Percentiles rank a stretch among this genome's conserved stretches.
These are phyloP conservation scores for Drosophila ficusphila DNA, from an alignment of 1,140 invertebrate species.

Conservation along the genomic window DNA sequence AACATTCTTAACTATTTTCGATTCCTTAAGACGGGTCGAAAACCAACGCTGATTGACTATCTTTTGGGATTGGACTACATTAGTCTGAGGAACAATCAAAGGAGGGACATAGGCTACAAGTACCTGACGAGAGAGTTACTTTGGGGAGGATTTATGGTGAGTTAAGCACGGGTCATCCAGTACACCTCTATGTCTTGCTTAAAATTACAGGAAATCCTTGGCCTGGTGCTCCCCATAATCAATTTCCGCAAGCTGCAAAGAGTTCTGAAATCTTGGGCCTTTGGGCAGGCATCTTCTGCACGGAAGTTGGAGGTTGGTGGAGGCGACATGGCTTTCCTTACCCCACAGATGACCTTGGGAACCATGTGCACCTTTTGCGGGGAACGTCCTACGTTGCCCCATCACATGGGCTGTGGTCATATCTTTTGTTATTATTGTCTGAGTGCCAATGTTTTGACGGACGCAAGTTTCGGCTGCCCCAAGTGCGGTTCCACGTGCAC, in stretches of 20 bases:
- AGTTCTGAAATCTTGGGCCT: constrained; percentile 75
- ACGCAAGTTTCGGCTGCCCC: constrained; percentile 73
- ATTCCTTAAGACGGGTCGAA: constrained; percentile 87
- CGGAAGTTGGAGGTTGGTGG: constrained; percentile 23
- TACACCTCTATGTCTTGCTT: not conserved
- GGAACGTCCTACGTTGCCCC: constrained; percentile 86
- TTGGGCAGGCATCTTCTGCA: constrained; percentile 19
- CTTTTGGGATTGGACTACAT: constrained; percentile 85
- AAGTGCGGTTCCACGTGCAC: constrained; percentile 55
- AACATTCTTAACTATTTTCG: constrained; percentile 87
- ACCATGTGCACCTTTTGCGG: constrained; percentile 86
- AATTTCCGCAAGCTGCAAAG: constrained; percentile 86
- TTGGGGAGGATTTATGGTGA: constrained; percentile 89
- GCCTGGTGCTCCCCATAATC: constrained; percentile 86
- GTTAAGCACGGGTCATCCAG: constrained; percentile 17
- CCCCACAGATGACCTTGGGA: constrained; percentile 53
- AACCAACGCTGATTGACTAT: constrained; percentile 86
- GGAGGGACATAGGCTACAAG: constrained; percentile 86
- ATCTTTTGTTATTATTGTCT: constrained; percentile 88
- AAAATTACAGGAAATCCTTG: constrained; percentile 86
- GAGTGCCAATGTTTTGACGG: constrained; percentile 76
- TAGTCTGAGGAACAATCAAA: constrained; percentile 84
- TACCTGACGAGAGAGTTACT: constrained; percentile 88
- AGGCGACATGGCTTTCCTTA: constrained; percentile 9
- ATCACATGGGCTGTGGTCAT: constrained; percentile 87